Conservation (phyloP, 2,113 vertebrate species). For the Tachysurus vachellii region DNA sequence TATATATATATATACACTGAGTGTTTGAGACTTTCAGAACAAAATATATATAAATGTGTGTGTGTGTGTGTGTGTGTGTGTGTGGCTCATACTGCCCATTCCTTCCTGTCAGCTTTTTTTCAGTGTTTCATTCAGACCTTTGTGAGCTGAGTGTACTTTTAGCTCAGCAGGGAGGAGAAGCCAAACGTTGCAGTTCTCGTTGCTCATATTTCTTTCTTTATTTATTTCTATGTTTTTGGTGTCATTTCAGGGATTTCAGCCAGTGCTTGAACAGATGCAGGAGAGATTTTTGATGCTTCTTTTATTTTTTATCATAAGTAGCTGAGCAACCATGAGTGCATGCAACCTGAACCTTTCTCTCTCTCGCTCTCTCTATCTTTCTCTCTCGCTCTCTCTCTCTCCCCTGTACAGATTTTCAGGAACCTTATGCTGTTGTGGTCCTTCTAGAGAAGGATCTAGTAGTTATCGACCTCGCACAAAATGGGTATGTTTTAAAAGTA, state of each 20-base stretch:
- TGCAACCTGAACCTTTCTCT: neutral
- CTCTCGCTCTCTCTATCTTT: too few relatives aligned
- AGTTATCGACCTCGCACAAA: slow-evolving; percentile 98
- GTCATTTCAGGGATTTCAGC: neutral
- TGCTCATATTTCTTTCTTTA: neutral
- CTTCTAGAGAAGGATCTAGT: slow-evolving; percentile 99
- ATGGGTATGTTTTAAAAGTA: slow-evolving; percentile 80
- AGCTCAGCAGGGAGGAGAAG: neutral
- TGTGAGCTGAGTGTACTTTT: neutral
- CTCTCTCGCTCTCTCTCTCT: neutral
- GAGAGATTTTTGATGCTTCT: neutral
- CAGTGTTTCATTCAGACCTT: neutral
- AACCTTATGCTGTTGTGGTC: slow-evolving; percentile 97
- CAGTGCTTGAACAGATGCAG: neutral
- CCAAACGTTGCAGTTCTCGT: neutral
- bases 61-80: neutral
- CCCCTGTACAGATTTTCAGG: slow-evolving; percentile 89
- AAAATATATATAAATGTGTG: too few relatives aligned
- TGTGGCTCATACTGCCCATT: neutral
- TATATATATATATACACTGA: too few relatives aligned
- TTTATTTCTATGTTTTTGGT: neutral
- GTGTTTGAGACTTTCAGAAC: too few relatives aligned
- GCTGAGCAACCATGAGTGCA: neutral
- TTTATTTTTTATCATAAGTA: neutral
- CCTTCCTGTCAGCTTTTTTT: slow-evolving; percentile 2